Evolutionary conservation across 1,140 invertebrate genomes (phyloP).

Genomic region (Aphaenogaster ashmeadi): DNA sequence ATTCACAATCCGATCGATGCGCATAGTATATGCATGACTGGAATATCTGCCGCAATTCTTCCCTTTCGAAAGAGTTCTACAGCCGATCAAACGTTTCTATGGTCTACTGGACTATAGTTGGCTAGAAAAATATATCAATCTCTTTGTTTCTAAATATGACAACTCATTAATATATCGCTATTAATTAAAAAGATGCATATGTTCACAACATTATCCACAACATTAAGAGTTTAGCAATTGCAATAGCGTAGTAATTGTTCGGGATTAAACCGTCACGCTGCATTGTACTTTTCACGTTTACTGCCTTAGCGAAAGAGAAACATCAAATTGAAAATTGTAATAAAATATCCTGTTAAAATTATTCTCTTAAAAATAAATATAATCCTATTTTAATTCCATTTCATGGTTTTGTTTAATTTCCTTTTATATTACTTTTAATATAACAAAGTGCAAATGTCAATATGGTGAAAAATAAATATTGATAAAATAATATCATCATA

Average conservation of each 20-base stretch:
- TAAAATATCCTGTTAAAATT: not conserved
- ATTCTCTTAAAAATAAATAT: slow-evolving; percentile 17
- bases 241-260: too few relatives aligned
- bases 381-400: not conserved
- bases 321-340: not conserved
- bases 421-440: too few relatives aligned
- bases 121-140: not conserved
- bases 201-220: not conserved
- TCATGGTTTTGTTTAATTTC: not conserved
- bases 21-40: slow-evolving; percentile 26
- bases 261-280: not conserved
- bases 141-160: not conserved
- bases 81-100: not conserved
- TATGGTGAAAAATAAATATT: not conserved
- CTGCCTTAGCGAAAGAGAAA: not conserved
- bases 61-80: slow-evolving; percentile 1
- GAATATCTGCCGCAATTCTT: slow-evolving; percentile 26
- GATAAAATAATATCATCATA: not conserved
- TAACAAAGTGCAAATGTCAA: not conserved
- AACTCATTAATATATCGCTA: too few relatives aligned
- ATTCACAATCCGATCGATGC: slow-evolving; percentile 32
- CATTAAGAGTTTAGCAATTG: not conserved
- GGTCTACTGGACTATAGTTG: not conserved
- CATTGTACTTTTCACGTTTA: not conserved
- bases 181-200: too few relatives aligned